Base-by-base conservation (phyloP, 1,140 invertebrate species). In the Hycleus cichorii region DNA sequence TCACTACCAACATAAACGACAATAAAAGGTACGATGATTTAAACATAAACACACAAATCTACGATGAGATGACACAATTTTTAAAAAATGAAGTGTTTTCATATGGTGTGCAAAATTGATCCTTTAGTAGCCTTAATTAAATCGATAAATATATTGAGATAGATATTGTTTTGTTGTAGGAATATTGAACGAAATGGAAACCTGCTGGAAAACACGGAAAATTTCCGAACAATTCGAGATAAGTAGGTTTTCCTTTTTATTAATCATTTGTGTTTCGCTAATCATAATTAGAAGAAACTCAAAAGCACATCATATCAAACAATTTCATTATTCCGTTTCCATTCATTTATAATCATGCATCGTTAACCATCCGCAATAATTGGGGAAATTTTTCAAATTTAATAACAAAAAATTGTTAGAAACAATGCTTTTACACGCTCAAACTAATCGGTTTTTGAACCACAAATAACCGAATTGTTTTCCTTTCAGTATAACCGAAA, bases 1-100 rank as follows among this genome's bases (percentile, higher is more conserved):
- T 74, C 68, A 79, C 72, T 67, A 76, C 72, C 68, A 79, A 69
- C 70, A 83, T 83, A 64, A 79, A 81, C 26, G 83, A 85, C 70
- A 85, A 86, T 70, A 65, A 64, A 65, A 66, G 64, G 67, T 68
- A 52, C 44, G 39, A 45, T 53, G 51, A 45, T 45, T 46, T 7
- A 32, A 32, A 32, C 32, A 18, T 18, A 18, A 18, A 18, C 2
- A 18, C 18, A 18, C 18, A 18, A 18, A 18, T 18, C 18, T 18
- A 18, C 32, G 42, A 45, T 53, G 51, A 11, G 42, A 53, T 45
- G 24, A 45, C 39, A 1, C 48, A 32, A 49, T 32, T n/a, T n/a
- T n/a, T 4, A 32, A 49, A 49, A 49, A 49, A 49, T 49, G 48
- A 53, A 53, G 24, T 53, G 51, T 53, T 53, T 53, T 53, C 44